Evolutionary conservation across 2,113 vertebrate genomes (phyloP).

Genomic region (Ancistrus triradiatus): DNA sequence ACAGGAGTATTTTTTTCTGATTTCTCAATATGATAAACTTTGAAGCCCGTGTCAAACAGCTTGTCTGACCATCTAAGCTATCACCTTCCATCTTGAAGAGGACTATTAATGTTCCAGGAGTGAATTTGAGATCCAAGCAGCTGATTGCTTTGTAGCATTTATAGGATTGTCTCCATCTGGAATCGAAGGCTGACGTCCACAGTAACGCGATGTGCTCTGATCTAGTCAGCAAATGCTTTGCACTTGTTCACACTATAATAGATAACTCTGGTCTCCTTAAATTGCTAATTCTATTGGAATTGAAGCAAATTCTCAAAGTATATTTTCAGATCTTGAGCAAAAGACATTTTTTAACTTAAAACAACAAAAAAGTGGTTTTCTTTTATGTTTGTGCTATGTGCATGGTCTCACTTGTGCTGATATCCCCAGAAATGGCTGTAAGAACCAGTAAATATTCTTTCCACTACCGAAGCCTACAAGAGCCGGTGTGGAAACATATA

Average conservation of each 20-base stretch:
- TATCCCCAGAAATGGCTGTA: too few relatives aligned
- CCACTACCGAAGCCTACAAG: too few relatives aligned
- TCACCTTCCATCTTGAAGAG: neutral
- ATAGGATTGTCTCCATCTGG: conserved; percentile 5
- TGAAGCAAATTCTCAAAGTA: too few relatives aligned
- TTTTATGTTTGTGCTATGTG: too few relatives aligned
- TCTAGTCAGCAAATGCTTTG: neutral
- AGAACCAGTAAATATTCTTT: too few relatives aligned
- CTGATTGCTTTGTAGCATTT: conserved; percentile 15
- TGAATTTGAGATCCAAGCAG: conserved; percentile 9
- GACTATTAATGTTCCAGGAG: conserved; percentile 5
- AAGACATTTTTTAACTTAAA: too few relatives aligned
- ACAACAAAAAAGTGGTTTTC: too few relatives aligned
- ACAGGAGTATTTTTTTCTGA: too few relatives aligned
- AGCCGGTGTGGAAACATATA: neutral
- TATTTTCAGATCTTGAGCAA: too few relatives aligned
- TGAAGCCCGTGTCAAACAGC: neutral
- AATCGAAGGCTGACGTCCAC: conserved; percentile 3
- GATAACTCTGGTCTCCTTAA: too few relatives aligned
- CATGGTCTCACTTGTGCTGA: too few relatives aligned
- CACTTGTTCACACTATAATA: neutral
- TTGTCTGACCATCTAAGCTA: neutral
- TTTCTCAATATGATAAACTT: neutral
- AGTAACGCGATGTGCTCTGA: conserved; percentile 3
- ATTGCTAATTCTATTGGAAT: too few relatives aligned